Evolutionary conservation across 2,888 invertebrate species (phyloP), one percentile per base, ranked within the genome.

Genomic region (Cyaniris semiargus): DNA sequence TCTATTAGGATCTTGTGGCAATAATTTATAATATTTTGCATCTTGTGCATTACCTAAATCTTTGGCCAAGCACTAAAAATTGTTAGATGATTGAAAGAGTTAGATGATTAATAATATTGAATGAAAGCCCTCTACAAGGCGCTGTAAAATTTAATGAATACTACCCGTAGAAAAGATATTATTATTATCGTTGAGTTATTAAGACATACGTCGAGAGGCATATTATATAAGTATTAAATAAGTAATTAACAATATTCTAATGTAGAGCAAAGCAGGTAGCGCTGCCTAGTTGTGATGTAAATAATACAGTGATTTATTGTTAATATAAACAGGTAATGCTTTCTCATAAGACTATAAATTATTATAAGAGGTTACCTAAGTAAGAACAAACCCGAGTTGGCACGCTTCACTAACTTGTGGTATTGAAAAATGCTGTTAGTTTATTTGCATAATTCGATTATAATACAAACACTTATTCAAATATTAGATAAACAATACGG

Each of bases 301-400:
- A 31, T 27, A 27, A 15, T 1, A 66, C 15, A 15, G 27, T 66
- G 66, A 66, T 66, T 66, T 27, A 66, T 66, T 66, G 27, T 27
- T 66, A 66, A 27, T 15, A 66, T 66, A 66, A 66, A 66, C 66
- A 66, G 18, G 66, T 31, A 66, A 66, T 66, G 66, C 66, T 66
- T 66, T 66, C 66, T 66, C 18, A 27, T 27, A 27, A 15, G 27
- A 66, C 66, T 27, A 66, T 66, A 27, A 66, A 66, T 31, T 66
- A 66, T 31, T 60, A 23, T 23, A 60, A 60, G 60, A 60, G 10
- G 60, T 60, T 60, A 23, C 13, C 53, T 53, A 53, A 53, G 48
- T 48, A 48, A 48, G 48, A 58, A 15, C 5, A 10, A 4, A 66
- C 60, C 13, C 66, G 27, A 60, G 23, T 23, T 60, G 18, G 27